Evolutionary conservation across 2,888 invertebrate genomes (phyloP).

Genomic region (Hirtodrosophila duncani): DNA sequence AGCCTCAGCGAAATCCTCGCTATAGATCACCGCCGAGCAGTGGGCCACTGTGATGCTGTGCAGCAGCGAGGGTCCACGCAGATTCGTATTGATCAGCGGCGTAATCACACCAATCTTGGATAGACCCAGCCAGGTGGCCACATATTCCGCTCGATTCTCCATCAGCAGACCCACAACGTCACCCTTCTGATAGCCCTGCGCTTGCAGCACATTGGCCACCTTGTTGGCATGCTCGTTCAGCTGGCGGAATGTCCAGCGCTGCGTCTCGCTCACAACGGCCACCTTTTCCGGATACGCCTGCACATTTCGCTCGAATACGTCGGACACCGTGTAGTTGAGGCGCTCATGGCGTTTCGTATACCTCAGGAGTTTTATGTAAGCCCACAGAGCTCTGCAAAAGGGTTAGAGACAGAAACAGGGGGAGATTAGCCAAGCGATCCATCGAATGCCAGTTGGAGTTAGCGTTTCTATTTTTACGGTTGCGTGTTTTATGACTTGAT

Average conservation of each 20-base stretch:
- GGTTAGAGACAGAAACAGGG: neutral
- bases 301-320: conserved; percentile 87
- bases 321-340: conserved; percentile 86
- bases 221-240: conserved; percentile 92
- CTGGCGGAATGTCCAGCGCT: conserved; percentile 90
- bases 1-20: conserved; percentile 79
- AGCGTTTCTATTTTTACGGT: too few species aligned
- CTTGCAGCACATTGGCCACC: conserved; percentile 87
- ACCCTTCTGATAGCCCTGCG: conserved; percentile 88
- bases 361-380: conserved; percentile 83
- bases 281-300: conserved; percentile 89
- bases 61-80: conserved; percentile 87
- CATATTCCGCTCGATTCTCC: conserved; percentile 94
- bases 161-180: conserved; percentile 92
- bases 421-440: conserved; percentile 14
- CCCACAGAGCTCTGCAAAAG: conserved; percentile 82
- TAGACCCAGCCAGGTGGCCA: conserved; percentile 94
- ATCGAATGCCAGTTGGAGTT: conserved; percentile 27
- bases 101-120: conserved; percentile 91
- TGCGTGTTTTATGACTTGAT: conserved; percentile 40
- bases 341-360: conserved; percentile 82
- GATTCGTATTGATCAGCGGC: conserved; percentile 95
- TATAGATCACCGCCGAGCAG: conserved; percentile 90
- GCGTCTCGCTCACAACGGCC: conserved; percentile 84
- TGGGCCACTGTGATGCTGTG: conserved; percentile 93